Evolutionary conservation across 2,888 invertebrate species (phyloP).

Genomic region (Eristalis tenax): DNA sequence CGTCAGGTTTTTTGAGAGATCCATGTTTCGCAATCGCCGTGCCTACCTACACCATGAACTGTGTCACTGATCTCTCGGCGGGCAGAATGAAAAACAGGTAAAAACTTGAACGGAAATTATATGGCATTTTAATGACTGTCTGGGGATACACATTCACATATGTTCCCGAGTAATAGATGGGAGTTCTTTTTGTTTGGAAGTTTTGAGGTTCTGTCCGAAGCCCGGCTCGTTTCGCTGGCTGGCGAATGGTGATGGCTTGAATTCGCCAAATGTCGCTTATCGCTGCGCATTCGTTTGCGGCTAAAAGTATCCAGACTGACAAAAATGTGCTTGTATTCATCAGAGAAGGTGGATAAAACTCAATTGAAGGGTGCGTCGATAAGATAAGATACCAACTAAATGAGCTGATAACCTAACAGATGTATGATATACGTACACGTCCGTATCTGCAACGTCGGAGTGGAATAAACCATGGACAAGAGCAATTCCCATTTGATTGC

Average conservation of each 20-base stretch:
- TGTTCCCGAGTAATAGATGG: neutral
- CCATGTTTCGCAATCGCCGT: conserved; percentile 52
- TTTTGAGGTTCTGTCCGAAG: neutral
- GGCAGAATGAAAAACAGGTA: neutral
- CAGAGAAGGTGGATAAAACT: neutral
- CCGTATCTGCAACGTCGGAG: neutral
- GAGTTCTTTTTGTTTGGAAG: neutral
- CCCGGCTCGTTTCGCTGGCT: neutral
- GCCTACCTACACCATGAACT: conserved; percentile 29
- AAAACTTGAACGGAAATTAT: conserved; percentile 3
- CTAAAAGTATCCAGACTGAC: neutral
- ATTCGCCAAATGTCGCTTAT: neutral
- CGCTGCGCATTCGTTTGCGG: neutral
- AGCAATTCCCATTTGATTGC: neutral
- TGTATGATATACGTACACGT: neutral
- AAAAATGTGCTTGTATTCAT: neutral
- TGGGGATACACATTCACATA: conserved; percentile 1
- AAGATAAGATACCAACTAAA: conserved; percentile 4
- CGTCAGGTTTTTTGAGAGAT: conserved; percentile 5
- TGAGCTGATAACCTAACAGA: neutral
- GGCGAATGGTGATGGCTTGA: neutral
- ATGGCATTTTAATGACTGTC: conserved; percentile 13
- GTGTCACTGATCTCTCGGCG: conserved; percentile 59
- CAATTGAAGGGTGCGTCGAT: neutral
- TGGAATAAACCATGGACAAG: neutral